phyloP scores from a whole-genome alignment of 2,888 invertebrate species.

The Synanthedon andrenaeformis region DNA sequence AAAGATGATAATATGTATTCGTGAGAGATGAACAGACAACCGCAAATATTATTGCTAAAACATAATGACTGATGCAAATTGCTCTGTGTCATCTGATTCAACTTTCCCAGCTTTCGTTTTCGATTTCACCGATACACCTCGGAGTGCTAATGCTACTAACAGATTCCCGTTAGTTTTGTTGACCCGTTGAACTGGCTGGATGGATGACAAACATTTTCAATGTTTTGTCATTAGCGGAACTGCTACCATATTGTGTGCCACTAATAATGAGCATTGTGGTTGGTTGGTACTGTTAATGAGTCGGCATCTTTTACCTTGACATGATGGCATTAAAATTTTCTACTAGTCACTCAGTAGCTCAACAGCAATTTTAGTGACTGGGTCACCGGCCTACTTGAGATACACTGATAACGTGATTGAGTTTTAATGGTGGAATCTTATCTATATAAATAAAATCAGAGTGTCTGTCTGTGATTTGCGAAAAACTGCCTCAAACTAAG shows the following conservation, averaged over 20 bases:
- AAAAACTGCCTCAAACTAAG: too few species aligned
- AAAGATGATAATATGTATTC: too few species aligned
- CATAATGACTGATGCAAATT: not conserved
- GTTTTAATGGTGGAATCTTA: too few species aligned
- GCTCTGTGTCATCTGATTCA: slow-evolving; percentile 35
- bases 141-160: slow-evolving; percentile 32
- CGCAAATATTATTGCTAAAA: not conserved
- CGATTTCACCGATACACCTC: slow-evolving; percentile 22
- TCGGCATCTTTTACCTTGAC: not conserved
- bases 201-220: slow-evolving; percentile 33
- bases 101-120: slow-evolving; percentile 63
- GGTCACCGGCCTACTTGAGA: too few species aligned
- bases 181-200: slow-evolving; percentile 38
- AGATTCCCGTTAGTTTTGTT: slow-evolving; percentile 49
- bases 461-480: too few species aligned
- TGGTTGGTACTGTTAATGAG: not conserved
- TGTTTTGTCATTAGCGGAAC: slow-evolving; percentile 3
- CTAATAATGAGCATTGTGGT: not conserved
- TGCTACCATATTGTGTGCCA: not conserved
- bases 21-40: not conserved
- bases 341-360: not conserved
- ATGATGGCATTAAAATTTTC: not conserved
- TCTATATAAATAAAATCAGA: too few species aligned
- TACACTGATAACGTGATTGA: too few species aligned
- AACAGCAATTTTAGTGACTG: too few species aligned